Evolutionary conservation across 2,888 invertebrate species (phyloP), one percentile per base, ranked within the genome.

Genomic region (Tachina grossa): DNA sequence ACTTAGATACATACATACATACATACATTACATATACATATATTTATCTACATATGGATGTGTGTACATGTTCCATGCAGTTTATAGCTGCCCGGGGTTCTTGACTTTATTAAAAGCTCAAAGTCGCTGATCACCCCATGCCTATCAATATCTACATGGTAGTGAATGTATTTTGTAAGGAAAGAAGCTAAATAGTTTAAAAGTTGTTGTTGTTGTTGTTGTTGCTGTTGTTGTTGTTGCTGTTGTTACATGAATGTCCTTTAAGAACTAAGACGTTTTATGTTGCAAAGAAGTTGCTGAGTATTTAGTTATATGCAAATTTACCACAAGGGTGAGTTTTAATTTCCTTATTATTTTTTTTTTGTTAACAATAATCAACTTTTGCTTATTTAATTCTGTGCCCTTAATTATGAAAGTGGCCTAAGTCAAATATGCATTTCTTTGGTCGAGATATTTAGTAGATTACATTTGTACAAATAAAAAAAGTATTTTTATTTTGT

Each of bases 101-200:
- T 88, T 87, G 87, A 87, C 87, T 87, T 86, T 65, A 81, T 31
- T 8, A 57, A 69, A 53, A 78, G 75, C 19, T 63, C 77, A 69
- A 45, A 22, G 71, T 61, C 43, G 47, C 55, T 65, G 41, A 74
- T 69, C 55, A 75, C 63, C 69, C 45, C 66, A 55, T 59, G 16
- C 16, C 68, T 43, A 66, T 10, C 13, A 14, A 51, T n/a, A 31
- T 9, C 3, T 51, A 9, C 1, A 43, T 68, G 47, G 31, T 53
- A 22, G 19, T 16, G 39, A 51, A 53, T 53, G 53, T 80, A 61
- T n/a, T 80, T 51, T 51, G 51, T 55, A 74, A 63, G 51, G 11
- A 43, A 77, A 57, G 16, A 49, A 81, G 49, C 41, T 13, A 47
- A 81, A 47, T n/a, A n/a, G n/a, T n/a, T n/a, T n/a, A n/a, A n/a